Percentiles rank a stretch among this genome's conserved stretches.
Conservation (phyloP, 2,888 invertebrate genomes). For the Zaprionus bogoriensis region DNA sequence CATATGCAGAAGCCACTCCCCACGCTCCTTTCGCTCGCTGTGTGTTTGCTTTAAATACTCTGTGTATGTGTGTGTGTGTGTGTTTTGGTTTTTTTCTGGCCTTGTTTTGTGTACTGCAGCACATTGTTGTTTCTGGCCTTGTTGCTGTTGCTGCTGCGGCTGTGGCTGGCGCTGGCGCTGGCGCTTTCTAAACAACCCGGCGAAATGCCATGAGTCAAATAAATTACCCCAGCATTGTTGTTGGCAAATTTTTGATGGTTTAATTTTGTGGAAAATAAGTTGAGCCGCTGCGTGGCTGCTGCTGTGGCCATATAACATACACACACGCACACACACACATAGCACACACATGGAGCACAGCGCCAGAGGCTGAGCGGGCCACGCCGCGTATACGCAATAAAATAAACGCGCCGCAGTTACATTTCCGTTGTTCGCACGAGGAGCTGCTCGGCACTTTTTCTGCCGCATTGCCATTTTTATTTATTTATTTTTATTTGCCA, state of each 20-base stretch:
- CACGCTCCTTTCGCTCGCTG: background rate
- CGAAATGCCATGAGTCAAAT: slow-evolving; percentile 76
- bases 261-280: slow-evolving; percentile 80
- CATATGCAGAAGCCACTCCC: slow-evolving; percentile 34
- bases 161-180: slow-evolving; percentile 56
- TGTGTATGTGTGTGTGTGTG: slow-evolving; percentile 25
- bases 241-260: slow-evolving; percentile 80
- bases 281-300: slow-evolving; percentile 71
- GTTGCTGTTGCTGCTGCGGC: slow-evolving; percentile 20
- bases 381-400: slow-evolving; percentile 72
- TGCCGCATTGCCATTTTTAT: slow-evolving; percentile 78
- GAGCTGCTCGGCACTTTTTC: slow-evolving; percentile 60
- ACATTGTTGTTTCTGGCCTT: slow-evolving; percentile 21
- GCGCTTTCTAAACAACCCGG: slow-evolving; percentile 67
- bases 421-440: slow-evolving; percentile 55
- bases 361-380: slow-evolving; percentile 9
- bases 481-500: slow-evolving; percentile 74
- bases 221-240: slow-evolving; percentile 77
- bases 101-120: slow-evolving; percentile 46
- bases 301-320: slow-evolving; percentile 63
- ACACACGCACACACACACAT: slow-evolving; percentile 21
- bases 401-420: slow-evolving; percentile 73
- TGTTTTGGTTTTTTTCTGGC: slow-evolving; percentile 22
- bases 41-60: slow-evolving; percentile 50
- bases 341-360: background rate